phyloP scores from a whole-genome alignment of 1,140 invertebrate species.

The Hyphantria cunea region DNA sequence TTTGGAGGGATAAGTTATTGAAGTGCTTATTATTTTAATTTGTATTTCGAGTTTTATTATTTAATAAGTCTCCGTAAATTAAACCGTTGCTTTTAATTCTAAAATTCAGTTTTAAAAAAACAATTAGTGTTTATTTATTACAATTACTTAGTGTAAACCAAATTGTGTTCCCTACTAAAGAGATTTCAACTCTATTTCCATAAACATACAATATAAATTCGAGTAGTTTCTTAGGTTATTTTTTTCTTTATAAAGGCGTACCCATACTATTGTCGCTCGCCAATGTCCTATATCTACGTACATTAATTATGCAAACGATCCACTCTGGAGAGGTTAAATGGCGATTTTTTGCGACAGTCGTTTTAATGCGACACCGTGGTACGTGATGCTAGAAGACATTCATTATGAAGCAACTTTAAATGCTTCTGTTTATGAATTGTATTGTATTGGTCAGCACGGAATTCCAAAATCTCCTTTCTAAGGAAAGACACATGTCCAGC shows the following conservation, averaged over 20 bases:
- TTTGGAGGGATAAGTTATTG: no score
- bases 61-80: no score
- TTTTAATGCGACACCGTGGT: conserved; percentile 52
- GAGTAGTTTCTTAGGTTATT: conserved; percentile 11
- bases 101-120: no score
- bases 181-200: conserved; percentile 2
- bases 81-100: no score
- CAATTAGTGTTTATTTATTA: not conserved
- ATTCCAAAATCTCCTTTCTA: no score
- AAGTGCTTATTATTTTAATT: no score
- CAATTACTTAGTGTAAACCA: conserved; percentile 1
- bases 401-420: conserved; percentile 17
- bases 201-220: not conserved
- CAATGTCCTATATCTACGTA: conserved; percentile 52
- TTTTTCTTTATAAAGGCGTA: conserved; percentile 39
- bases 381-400: conserved; percentile 43
- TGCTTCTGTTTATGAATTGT: conserved; percentile 22
- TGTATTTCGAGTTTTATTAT: no score
- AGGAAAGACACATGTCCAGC: no score
- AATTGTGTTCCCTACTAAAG: not conserved
- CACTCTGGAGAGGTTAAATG: conserved; percentile 39
- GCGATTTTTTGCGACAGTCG: conserved; percentile 43
- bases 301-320: conserved; percentile 64
- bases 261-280: conserved; percentile 49
- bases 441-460: no score